Evolutionary conservation across 2,113 vertebrate species (phyloP), one percentile per base, ranked within the genome.

Genomic region (Microtus oregoni): DNA sequence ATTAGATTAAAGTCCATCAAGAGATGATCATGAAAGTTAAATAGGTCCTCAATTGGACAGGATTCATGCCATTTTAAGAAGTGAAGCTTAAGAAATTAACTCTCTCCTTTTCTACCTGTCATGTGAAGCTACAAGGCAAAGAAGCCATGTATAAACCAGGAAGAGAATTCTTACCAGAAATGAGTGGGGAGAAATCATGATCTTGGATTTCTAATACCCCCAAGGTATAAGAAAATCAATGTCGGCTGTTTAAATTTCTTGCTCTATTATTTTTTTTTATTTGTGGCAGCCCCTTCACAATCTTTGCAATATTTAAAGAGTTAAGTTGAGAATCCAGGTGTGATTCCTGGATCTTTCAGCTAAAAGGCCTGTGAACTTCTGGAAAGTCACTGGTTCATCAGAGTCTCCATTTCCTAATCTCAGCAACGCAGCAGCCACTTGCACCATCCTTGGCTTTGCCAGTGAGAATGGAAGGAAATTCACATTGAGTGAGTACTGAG

Each of bases 81-180:
- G 79, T 81, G 11, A 86, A 7, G 32, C 17, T 52, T n/a, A 38
- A 79, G 5, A 67, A 50, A 1, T 24, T 61, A 9, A 13, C 13
- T 63, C 8, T 86, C 28, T 72, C 30, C n/a, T 20, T 73, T 26
- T 44, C 47, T 19, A 35, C 24, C 61, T 22, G 24, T 75, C 8
- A 30, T 7, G 2, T 3, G 22, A 81, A 15, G 63, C 32, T 38
- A 44, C 9, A 78, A 10, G 10, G 24, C 41, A 55, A 86, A 24
- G 1, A 7, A 24, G 3, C 0, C 2, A 13, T 3, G 26, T 35
- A 10, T 58, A 47, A 78, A 38, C 2, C 50, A 44, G 3, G n/a
- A 61, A 73, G 65, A 41, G 55, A n/a, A 7, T 22, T 47, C 15
- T 85, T 15, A 24, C 6, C 6, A 79, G 70, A 89, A 88, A 19